Evolutionary conservation across 2,888 invertebrate species (phyloP).

Genomic region (Drosophila rubida): DNA sequence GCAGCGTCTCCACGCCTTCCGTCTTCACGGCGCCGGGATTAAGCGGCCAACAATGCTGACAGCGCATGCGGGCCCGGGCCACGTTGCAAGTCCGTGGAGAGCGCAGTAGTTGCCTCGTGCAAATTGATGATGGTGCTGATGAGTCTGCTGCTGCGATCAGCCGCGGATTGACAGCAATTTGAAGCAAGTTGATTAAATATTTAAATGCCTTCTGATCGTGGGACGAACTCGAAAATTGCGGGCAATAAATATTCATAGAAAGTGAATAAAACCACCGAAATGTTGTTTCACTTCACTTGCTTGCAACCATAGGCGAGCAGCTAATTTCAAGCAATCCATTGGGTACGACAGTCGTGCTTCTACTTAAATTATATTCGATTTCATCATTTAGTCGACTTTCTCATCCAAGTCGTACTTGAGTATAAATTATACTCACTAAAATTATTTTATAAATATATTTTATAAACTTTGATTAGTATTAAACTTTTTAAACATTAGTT

Average conservation of each 20-base stretch:
- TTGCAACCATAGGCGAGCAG: too few species aligned
- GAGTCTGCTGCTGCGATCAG: slow-evolving; percentile 33
- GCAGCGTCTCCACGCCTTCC: slow-evolving; percentile 13
- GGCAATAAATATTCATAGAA: slow-evolving; percentile 26
- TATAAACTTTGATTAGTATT: too few species aligned
- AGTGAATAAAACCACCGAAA: not conserved
- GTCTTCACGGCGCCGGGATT: slow-evolving; percentile 49
- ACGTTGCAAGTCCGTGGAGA: slow-evolving; percentile 30
- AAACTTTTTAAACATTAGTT: too few species aligned
- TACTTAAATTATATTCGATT: too few species aligned
- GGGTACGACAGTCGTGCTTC: too few species aligned
- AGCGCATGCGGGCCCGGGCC: slow-evolving; percentile 64
- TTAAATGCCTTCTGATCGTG: slow-evolving; percentile 4
- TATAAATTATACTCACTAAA: too few species aligned
- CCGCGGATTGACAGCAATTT: slow-evolving; percentile 64
- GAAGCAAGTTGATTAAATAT: slow-evolving; percentile 30
- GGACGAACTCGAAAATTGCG: slow-evolving; percentile 26
- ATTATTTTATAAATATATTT: too few species aligned
- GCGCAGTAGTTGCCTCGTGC: slow-evolving; percentile 31
- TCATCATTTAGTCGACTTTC: too few species aligned
- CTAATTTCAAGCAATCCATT: too few species aligned
- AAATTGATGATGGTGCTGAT: slow-evolving; percentile 57
- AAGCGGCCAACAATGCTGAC: slow-evolving; percentile 47
- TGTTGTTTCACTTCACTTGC: too few species aligned
- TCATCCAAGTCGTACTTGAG: too few species aligned